Evolutionary conservation across 2,797 vertebrate genomes (phyloP).

Genomic region (Coccyzus lansbergi): DNA sequence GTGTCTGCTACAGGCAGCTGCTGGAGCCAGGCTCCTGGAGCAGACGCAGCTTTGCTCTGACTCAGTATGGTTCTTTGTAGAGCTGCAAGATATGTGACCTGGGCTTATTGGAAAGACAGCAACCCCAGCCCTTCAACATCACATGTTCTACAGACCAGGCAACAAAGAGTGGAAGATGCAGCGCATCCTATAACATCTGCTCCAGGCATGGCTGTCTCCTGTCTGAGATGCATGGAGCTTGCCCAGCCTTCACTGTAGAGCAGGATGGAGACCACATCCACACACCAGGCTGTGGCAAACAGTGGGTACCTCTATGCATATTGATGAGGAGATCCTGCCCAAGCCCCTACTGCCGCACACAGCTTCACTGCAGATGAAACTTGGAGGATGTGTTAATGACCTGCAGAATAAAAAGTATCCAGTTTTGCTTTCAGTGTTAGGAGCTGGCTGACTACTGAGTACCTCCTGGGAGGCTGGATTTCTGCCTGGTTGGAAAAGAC

Average conservation of each 20-base stretch:
- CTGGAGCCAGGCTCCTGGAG: background rate
- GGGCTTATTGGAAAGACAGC: background rate
- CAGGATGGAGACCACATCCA: background rate
- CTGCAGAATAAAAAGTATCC: background rate
- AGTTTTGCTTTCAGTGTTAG: background rate
- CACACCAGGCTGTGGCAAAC: rapidly evolving
- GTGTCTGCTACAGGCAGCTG: background rate
- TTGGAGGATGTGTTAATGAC: background rate
- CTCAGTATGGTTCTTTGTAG: background rate
- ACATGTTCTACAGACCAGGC: background rate
- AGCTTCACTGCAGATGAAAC: background rate
- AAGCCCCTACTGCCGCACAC: rapidly evolving
- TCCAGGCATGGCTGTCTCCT: background rate
- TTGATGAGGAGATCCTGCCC: rapidly evolving
- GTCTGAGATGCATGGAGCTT: background rate
- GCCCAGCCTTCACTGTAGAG: background rate
- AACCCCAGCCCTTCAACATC: background rate
- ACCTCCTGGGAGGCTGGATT: background rate
- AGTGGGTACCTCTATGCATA: background rate
- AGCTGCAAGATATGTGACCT: background rate
- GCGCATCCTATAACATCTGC: background rate
- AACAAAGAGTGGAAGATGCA: background rate
- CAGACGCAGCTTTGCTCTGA: background rate
- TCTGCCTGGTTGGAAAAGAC: background rate
- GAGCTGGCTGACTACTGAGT: background rate